A percentile compares a stretch with the other conserved stretches of the same genome.
Conservation (phyloP, 2,888 invertebrate species). For the Drosophila merina region DNA sequence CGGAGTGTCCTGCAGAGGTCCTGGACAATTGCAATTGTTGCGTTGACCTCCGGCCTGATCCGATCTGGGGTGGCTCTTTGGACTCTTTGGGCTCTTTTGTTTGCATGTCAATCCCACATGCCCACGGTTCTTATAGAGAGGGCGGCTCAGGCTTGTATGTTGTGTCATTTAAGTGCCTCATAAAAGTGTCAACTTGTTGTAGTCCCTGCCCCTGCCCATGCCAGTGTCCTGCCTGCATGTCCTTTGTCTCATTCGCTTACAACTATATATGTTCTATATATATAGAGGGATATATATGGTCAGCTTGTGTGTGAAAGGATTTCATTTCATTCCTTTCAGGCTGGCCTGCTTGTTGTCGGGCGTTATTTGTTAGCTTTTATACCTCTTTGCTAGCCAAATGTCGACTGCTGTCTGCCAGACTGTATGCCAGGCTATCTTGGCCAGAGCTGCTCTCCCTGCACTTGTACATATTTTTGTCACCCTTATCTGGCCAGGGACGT, state of each 20-base stretch:
- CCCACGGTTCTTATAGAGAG: constrained; percentile 53
- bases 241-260: constrained; percentile 56
- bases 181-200: constrained; percentile 81
- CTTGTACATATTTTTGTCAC: constrained; percentile 79
- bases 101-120: constrained; percentile 74
- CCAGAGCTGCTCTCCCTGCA: constrained; percentile 48
- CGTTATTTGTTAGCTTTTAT: constrained; percentile 61
- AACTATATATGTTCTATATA: constrained; percentile 25
- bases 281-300: constrained; percentile 15
- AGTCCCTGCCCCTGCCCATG: constrained; percentile 20
- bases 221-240: constrained; percentile 46
- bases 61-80: constrained; percentile 4
- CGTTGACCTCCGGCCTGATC: constrained; percentile 35
- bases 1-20: constrained; percentile 42
- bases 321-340: constrained; percentile 73
- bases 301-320: constrained; percentile 65
- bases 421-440: constrained; percentile 4
- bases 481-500: constrained; percentile 71
- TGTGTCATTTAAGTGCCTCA: constrained; percentile 81
- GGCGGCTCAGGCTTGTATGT: constrained; percentile 61
- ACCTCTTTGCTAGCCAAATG: constrained; percentile 44
- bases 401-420: constrained; percentile 39
- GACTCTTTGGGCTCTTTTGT: constrained; percentile 47
- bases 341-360: constrained; percentile 28
- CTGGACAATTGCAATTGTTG: constrained; percentile 76